These are phyloP conservation scores for Microctenopoma steveboyesi DNA, from an alignment of 2,797 vertebrate genomes.

Conservation along the genomic window DNA sequence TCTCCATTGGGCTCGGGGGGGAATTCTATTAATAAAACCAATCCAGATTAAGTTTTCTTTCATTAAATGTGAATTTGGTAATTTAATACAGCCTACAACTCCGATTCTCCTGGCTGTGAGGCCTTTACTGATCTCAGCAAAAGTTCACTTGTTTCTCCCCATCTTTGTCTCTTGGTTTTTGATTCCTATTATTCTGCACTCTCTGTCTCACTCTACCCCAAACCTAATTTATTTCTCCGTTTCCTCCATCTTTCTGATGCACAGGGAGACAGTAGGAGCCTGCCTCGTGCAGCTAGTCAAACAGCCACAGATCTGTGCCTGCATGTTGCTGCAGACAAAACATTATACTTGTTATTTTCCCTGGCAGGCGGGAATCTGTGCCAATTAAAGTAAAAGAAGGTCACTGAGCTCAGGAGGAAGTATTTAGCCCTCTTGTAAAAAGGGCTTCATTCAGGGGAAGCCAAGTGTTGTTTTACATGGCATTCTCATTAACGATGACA, in stretches of 20 bases:
- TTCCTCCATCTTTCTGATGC: slow-evolving; percentile 14
- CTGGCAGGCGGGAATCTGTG: slow-evolving; percentile 14
- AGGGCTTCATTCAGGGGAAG: slow-evolving; percentile 29
- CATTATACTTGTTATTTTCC: slow-evolving; percentile 37
- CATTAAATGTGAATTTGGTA: slow-evolving; percentile 66
- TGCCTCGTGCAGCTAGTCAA: slow-evolving; percentile 55
- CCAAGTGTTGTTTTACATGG: slow-evolving; percentile 31
- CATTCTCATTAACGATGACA: slow-evolving; percentile 34
- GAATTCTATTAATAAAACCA: slow-evolving; percentile 76
- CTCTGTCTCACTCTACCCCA: slow-evolving; percentile 10
- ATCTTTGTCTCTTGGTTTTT: slow-evolving; percentile 17
- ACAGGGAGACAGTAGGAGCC: slow-evolving; percentile 12
- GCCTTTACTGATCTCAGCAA: slow-evolving; percentile 30
- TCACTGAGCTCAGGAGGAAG: slow-evolving; percentile 51
- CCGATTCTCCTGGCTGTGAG: slow-evolving; percentile 17
- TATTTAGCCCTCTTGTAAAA: slow-evolving; percentile 40
- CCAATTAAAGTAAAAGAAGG: slow-evolving; percentile 66
- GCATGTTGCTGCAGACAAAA: slow-evolving; percentile 27
- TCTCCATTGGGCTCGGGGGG: slow-evolving; percentile 47
- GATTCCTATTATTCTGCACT: slow-evolving; percentile 2
- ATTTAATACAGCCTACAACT: slow-evolving; percentile 58
- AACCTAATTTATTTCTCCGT: slow-evolving; percentile 24
- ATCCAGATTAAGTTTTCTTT: slow-evolving; percentile 73
- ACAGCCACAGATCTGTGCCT: slow-evolving; percentile 15
- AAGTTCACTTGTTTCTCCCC: slow-evolving; percentile 12